These are phyloP conservation scores for Drosophila infuscata DNA, from an alignment of 2,888 invertebrate species.

Conservation along the genomic window DNA sequence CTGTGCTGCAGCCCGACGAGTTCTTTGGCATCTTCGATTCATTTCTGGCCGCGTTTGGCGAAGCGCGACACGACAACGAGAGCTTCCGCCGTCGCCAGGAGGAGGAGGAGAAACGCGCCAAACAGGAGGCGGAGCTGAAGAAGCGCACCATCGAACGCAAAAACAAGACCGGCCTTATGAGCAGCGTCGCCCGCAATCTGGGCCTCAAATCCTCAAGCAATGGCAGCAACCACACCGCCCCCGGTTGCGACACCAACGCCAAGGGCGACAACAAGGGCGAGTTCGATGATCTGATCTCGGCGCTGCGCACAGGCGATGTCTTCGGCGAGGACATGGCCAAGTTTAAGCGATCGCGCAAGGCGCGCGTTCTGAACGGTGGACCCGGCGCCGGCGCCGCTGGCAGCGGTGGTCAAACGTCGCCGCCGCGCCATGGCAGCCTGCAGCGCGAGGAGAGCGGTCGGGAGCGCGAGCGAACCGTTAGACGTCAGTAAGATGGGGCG, in stretches of 20 bases:
- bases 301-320: constrained; percentile 96
- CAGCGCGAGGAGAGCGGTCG: constrained; percentile 88
- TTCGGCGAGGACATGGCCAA: constrained; percentile 98
- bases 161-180: constrained; percentile 91
- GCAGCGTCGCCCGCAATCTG: constrained; percentile 90
- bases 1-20: constrained; percentile 94
- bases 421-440: constrained; percentile 87
- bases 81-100: constrained; percentile 92
- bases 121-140: constrained; percentile 94
- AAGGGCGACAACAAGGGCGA: constrained; percentile 90
- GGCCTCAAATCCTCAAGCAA: constrained; percentile 87
- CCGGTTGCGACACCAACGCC: constrained; percentile 83
- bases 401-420: constrained; percentile 86
- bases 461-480: constrained; percentile 87
- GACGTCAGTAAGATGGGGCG: constrained; percentile 80
- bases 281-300: constrained; percentile 98
- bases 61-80: constrained; percentile 95
- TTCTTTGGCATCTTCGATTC: constrained; percentile 97
- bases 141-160: constrained; percentile 95
- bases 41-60: constrained; percentile 92
- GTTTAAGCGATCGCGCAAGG: constrained; percentile 91
- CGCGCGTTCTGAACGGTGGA: constrained; percentile 86
- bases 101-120: constrained; percentile 94
- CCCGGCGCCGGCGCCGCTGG: constrained; percentile 2
- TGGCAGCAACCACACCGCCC: constrained; percentile 17